A percentile compares a stretch with the other conserved stretches of the same genome.
Conservation (phyloP, 92 coral and sea anemone genomes). For the Paramuricea clavata region DNA sequence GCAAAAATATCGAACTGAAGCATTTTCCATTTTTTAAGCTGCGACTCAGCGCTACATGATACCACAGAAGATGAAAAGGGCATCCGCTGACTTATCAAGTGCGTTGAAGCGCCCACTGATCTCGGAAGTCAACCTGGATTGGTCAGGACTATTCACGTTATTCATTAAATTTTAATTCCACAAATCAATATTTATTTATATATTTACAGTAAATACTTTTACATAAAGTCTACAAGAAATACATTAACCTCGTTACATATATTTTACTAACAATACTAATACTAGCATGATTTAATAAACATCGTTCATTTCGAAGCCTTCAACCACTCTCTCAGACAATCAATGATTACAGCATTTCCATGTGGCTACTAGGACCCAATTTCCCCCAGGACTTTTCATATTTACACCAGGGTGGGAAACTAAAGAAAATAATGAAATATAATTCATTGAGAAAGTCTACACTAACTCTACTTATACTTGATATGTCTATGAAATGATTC, state of each 20-base stretch:
- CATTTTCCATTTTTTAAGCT: not conserved
- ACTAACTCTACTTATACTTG: not conserved
- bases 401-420: constrained; percentile 87
- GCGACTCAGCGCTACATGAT: constrained; percentile 2
- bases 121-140: not conserved
- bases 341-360: constrained; percentile 90
- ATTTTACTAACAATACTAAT: not conserved
- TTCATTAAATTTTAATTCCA: too few relatives aligned
- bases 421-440: constrained; percentile 9
- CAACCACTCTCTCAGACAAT: constrained; percentile 16
- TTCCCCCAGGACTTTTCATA: constrained; percentile 73
- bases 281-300: too few relatives aligned
- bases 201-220: not conserved
- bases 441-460: not conserved
- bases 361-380: constrained; percentile 77
- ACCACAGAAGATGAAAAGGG: not conserved
- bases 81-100: not conserved
- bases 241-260: not conserved
- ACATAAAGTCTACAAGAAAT: not conserved
- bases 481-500: not conserved
- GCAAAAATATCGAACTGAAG: not conserved
- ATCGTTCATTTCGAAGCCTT: too few relatives aligned
- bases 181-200: not conserved
- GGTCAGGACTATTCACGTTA: too few relatives aligned
- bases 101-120: not conserved